Percentiles rank a stretch among this genome's conserved stretches.
These are phyloP conservation scores for Oceanodroma tethys DNA, from an alignment of 2,113 vertebrate genomes.

Conservation along the genomic window DNA sequence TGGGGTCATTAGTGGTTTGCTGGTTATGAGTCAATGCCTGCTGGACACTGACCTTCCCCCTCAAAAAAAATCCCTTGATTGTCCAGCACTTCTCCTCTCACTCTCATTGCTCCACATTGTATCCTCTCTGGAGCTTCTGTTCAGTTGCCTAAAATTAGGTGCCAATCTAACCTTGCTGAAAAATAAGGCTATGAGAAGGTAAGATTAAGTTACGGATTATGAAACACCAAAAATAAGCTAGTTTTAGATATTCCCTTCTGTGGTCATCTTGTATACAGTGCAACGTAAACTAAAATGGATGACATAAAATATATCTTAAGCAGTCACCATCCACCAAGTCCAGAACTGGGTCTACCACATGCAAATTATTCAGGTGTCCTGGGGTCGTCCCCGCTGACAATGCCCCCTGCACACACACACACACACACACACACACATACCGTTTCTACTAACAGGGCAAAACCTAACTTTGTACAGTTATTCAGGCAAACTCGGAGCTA, in stretches of 20 bases:
- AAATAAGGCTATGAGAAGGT: neutral
- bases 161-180: neutral
- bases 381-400: fast-evolving
- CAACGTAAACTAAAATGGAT: neutral
- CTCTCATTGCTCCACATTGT: neutral
- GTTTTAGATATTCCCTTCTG: neutral
- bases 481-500: neutral
- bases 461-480: neutral
- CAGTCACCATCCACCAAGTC: neutral
- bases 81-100: neutral
- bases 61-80: neutral
- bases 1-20: fast-evolving
- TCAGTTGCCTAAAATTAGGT: neutral
- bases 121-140: neutral
- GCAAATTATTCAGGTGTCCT: neutral
- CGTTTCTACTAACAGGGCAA: neutral
- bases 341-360: neutral
- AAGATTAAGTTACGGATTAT: neutral
- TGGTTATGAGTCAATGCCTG: neutral
- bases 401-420: too few species aligned
- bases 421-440: too few species aligned
- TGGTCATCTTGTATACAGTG: neutral
- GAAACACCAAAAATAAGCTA: neutral
- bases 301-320: neutral
- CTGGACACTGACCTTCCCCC: neutral